Evolutionary conservation across 1,140 invertebrate genomes (phyloP), one percentile per base, ranked within the genome.

Genomic region (Lucilia cuprina): DNA sequence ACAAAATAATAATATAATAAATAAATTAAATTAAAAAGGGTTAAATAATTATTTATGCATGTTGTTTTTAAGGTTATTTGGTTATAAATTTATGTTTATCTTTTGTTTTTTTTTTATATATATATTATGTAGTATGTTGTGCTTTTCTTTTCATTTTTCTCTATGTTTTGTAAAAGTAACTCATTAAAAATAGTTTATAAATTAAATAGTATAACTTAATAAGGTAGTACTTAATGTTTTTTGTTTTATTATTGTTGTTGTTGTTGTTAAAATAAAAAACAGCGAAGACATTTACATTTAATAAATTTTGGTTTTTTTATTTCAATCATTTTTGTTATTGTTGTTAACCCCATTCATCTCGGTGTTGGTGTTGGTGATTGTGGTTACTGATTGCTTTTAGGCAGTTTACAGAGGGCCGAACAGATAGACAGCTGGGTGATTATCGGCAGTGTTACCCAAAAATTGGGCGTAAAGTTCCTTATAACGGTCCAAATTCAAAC

Each of bases 391-490:
- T 19, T 49, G 4, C 49, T 49, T 34, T 77, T 74, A 55, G 86
- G 30, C 21, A 82, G 85, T 85, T 90, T 90, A 90, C 88, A 96
- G 91, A 19, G 96, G 96, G 41, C 96, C 96, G 90, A 97, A 97
- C 5, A 96, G 93, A 87, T 96, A 94, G 74, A 95, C 94, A 30
- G 95, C 95, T 82, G 93, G 93, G 86, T 92, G 93, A 85, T 94
- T 94, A 88, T 95, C 93, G 83, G 96, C 95, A 14, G 94, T 94
- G 91, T 96, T 95, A 21, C 96, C 95, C 70, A 97, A 93, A 92
- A 96, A 97, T 91, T 95, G 94, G 0, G 95, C 95, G 87, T 96
- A 97, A 0, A 96, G 92, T 90, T 96, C 96, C 91, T 96, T 95
- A 88, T 96, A 97, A 87, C 96, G 93, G 0, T 94, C 93, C 70